phyloP scores from a whole-genome alignment of 2,113 vertebrate species.

The Phyllostomus hastatus region DNA sequence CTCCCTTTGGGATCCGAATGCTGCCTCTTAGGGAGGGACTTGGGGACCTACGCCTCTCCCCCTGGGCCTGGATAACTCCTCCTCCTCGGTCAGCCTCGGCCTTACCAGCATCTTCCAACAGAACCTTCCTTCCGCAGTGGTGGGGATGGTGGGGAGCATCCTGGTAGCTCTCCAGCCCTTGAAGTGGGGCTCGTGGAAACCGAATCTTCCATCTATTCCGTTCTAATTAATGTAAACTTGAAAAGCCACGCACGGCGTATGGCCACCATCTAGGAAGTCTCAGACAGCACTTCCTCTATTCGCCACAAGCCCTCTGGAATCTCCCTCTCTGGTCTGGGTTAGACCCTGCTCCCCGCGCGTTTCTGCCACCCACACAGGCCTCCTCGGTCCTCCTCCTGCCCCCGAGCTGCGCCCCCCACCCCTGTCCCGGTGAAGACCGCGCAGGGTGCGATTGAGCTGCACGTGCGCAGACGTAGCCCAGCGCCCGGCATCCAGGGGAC shows the following conservation, averaged over 20 bases:
- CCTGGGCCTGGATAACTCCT: neutral
- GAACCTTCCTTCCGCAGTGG: neutral
- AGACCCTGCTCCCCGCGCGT: neutral
- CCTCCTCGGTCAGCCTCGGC: neutral
- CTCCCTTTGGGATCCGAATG: neutral
- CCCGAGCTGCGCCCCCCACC: rapidly evolving
- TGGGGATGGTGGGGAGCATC: neutral
- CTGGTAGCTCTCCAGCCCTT: neutral
- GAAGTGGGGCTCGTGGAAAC: neutral
- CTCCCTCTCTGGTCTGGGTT: neutral
- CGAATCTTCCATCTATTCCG: neutral
- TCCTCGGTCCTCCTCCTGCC: neutral
- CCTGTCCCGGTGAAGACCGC: too few species aligned
- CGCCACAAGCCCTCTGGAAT: neutral
- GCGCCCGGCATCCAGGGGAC: neutral
- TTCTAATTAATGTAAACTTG: neutral
- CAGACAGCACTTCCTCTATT: neutral
- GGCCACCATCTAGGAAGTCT: neutral
- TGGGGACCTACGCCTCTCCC: neutral
- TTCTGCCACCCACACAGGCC: rapidly evolving
- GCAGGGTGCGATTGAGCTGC: neutral
- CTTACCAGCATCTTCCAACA: neutral
- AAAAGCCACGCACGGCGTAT: neutral
- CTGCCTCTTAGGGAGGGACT: neutral
- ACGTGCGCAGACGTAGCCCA: rapidly evolving